These are phyloP conservation scores for Phaedon cochleariae DNA, from an alignment of 2,888 invertebrate genomes.

Conservation along the genomic window DNA sequence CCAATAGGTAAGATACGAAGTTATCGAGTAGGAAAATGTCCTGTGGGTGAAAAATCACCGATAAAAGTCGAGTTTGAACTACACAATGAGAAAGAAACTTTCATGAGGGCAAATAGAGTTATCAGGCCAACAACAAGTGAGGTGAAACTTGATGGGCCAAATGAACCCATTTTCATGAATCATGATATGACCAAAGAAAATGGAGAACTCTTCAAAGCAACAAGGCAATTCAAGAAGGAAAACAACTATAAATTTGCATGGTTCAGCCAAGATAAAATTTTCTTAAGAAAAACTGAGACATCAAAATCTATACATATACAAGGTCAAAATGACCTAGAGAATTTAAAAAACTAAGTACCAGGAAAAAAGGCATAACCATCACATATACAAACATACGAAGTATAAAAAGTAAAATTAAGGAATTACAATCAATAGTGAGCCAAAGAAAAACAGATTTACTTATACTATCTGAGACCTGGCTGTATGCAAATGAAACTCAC, in stretches of 20 bases:
- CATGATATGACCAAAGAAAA: background rate
- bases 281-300: background rate
- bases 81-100: background rate
- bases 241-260: background rate
- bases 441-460: background rate
- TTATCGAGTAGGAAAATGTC: background rate
- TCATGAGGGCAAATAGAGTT: conserved; percentile 1
- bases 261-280: background rate
- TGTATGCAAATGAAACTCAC: background rate
- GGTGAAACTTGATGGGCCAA: background rate
- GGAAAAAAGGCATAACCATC: background rate
- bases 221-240: background rate
- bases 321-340: background rate
- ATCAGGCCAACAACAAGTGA: background rate
- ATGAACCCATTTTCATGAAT: background rate
- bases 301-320: background rate
- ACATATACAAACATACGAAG: conserved; percentile 6
- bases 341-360: background rate
- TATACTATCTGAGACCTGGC: background rate
- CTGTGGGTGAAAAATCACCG: background rate
- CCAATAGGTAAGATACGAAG: background rate
- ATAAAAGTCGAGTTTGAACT: background rate
- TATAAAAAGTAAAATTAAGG: background rate
- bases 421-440: background rate
- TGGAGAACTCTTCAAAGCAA: background rate